Percentiles rank a stretch among this genome's conserved stretches.
Conservation (phyloP, 2,113 vertebrate species). For the Xiphophorus hellerii region DNA sequence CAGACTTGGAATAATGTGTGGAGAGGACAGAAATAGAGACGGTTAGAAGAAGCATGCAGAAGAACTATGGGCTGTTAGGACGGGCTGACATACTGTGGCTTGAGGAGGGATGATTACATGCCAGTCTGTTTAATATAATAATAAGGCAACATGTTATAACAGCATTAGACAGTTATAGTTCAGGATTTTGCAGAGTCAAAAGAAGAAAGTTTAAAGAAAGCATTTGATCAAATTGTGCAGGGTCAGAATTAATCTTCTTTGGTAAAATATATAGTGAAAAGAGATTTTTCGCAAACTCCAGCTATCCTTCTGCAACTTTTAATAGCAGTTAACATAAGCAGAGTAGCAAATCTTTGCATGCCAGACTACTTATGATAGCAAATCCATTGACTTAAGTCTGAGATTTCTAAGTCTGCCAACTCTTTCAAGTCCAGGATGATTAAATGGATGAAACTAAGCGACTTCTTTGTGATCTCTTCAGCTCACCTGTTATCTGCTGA, state of each 20-base stretch:
- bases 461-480: no score
- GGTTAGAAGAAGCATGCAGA: conserved; percentile 74
- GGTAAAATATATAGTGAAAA: not conserved
- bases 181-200: conserved; percentile 19
- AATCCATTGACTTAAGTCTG: no score
- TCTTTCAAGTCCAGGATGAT: no score
- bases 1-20: conserved; percentile 74
- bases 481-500: no score
- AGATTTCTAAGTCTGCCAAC: no score
- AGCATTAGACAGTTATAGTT: conserved; percentile 19
- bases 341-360: not conserved
- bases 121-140: not conserved
- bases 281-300: not conserved
- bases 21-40: conserved; percentile 81
- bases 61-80: conserved; percentile 71
- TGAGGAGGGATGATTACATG: conserved; percentile 36
- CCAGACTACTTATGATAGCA: not conserved
- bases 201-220: not conserved
- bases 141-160: conserved; percentile 28
- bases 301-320: not conserved
- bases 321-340: not conserved
- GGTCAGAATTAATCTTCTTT: not conserved
- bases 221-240: not conserved
- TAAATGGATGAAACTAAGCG: no score
- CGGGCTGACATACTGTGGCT: conserved; percentile 53